Evolutionary conservation across 2,888 invertebrate species (phyloP).

Genomic region (Drosophila pseudotalamancana): DNA sequence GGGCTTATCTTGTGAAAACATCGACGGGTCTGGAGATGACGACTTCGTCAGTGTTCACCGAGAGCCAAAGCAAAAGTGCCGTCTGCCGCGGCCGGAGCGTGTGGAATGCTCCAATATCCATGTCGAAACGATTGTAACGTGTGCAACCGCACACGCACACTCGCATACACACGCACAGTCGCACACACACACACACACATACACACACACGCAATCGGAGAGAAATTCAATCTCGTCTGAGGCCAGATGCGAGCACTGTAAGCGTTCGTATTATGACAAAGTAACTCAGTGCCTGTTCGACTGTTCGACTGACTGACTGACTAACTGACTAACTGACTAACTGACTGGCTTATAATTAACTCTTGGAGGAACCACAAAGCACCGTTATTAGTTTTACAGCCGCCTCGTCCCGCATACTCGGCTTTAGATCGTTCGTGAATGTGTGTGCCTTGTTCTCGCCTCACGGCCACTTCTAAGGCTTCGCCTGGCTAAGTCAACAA

Average conservation of each 20-base stretch:
- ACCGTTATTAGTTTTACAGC: conserved; percentile 64
- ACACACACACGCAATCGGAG: conserved; percentile 11
- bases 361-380: conserved; percentile 72
- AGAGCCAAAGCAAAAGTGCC: conserved; percentile 71
- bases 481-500: conserved; percentile 39
- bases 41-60: conserved; percentile 56
- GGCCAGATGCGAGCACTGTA: conserved; percentile 49
- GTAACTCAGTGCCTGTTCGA: conserved; percentile 25
- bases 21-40: conserved; percentile 16
- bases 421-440: conserved; percentile 32
- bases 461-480: conserved; percentile 53
- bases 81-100: conserved; percentile 33
- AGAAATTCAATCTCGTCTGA: conserved; percentile 73
- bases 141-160: conserved; percentile 44
- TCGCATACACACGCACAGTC: conserved; percentile 1
- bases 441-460: conserved; percentile 57
- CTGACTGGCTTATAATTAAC: conserved; percentile 77
- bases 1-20: conserved; percentile 56
- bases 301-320: conserved; percentile 10
- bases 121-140: conserved; percentile 42
- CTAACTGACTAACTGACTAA: conserved; percentile 32
- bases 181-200: conserved; percentile 19
- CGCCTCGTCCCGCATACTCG: conserved; percentile 1
- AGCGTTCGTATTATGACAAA: conserved; percentile 57
- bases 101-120: conserved; percentile 49